Conservation (phyloP, 2,797 vertebrate species). For the Simalia tracyae region DNA sequence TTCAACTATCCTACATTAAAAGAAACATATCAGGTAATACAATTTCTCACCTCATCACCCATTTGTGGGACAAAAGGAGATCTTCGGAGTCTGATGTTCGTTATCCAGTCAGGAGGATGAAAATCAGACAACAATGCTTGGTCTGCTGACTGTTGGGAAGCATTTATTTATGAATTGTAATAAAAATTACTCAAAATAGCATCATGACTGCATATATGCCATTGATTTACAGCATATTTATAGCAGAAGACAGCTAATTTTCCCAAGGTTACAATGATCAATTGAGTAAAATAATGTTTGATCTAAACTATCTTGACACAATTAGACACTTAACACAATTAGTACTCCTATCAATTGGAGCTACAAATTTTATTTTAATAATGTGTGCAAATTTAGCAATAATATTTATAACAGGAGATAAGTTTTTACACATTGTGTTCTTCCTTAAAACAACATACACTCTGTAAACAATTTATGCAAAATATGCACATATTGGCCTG, state of each 20-base stretch:
- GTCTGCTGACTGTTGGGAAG: constrained; percentile 75
- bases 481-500: not conserved
- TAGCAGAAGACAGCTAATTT: not conserved
- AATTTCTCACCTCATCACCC: constrained; percentile 89
- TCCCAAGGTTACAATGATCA: not conserved
- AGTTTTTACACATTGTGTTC: not conserved
- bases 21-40: not conserved
- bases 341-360: not conserved
- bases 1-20: not conserved
- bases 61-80: constrained; percentile 98
- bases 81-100: constrained; percentile 90
- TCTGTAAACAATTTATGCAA: not conserved
- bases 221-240: not conserved
- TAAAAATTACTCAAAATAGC: constrained; percentile 2
- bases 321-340: not conserved
- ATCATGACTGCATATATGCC: not conserved
- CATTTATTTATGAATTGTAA: constrained; percentile 71
- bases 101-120: constrained; percentile 92
- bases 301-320: not conserved
- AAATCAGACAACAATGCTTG: constrained; percentile 85
- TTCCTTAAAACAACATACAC: not conserved
- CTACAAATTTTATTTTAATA: not conserved
- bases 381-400: not conserved
- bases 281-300: not conserved
- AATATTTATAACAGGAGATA: not conserved